Evolutionary conservation across 37 sponge, comb jelly and placozoan species (phyloP).

Genomic region (Cliona cf. orientalis): DNA sequence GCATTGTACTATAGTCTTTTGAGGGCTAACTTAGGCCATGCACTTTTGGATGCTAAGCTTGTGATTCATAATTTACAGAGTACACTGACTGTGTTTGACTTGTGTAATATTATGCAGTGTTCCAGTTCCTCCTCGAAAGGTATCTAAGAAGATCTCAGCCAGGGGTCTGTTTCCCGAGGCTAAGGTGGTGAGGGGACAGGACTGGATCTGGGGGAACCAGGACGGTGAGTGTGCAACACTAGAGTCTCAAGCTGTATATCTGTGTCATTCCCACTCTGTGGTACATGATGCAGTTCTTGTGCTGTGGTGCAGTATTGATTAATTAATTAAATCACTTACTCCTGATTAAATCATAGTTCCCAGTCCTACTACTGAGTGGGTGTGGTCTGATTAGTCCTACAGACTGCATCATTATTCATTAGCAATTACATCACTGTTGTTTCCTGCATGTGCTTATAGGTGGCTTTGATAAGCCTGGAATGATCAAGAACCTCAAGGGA

Average conservation of each 20-base stretch:
- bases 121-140: conserved; percentile 23
- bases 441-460: neutral
- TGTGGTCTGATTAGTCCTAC: neutral
- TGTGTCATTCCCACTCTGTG: too few relatives aligned
- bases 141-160: conserved; percentile 31
- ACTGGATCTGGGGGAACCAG: conserved; percentile 93
- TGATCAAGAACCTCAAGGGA: neutral
- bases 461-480: conserved; percentile 10
- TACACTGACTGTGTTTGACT: neutral
- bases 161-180: conserved; percentile 87
- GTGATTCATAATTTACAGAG: neutral
- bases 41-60: neutral
- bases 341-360: too few relatives aligned
- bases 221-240: conserved; percentile 70
- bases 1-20: neutral
- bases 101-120: conserved; percentile 44
- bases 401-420: neutral
- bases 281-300: too few relatives aligned
- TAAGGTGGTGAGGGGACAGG: conserved; percentile 81
- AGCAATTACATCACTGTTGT: neutral
- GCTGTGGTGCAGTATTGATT: too few relatives aligned
- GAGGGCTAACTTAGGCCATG: neutral
- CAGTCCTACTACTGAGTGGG: too few relatives aligned
- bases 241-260: too few relatives aligned
- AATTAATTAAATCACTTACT: too few relatives aligned